A percentile compares a stretch with the other conserved stretches of the same genome.
phyloP scores from a whole-genome alignment of 2,797 vertebrate species.

The Semotilus atromaculatus region DNA sequence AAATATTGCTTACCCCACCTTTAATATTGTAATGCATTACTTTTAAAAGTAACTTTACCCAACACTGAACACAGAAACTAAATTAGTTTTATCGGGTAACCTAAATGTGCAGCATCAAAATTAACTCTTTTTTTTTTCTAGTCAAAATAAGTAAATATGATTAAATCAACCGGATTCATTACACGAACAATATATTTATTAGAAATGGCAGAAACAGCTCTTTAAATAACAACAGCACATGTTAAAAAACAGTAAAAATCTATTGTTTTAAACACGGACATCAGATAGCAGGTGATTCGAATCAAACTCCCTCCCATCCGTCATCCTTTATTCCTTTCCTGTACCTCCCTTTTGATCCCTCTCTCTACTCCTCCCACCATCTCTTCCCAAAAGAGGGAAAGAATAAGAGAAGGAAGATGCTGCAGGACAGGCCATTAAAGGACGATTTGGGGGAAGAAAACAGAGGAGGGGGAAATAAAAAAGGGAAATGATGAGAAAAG shows the following conservation, averaged over 20 bases:
- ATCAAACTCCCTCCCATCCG: conserved; percentile 40
- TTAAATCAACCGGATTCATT: neutral
- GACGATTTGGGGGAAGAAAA: neutral
- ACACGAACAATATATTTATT: neutral
- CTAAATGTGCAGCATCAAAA: neutral
- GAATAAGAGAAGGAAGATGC: conserved; percentile 8
- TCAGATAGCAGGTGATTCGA: conserved; percentile 59
- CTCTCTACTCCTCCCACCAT: conserved; percentile 22
- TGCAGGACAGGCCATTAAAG: conserved; percentile 23
- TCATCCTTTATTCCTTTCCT: conserved; percentile 43
- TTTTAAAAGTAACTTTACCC: too few relatives aligned
- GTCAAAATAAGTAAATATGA: neutral
- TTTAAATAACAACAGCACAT: neutral
- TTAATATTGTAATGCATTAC: too few relatives aligned
- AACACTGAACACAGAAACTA: neutral
- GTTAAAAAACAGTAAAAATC: conserved; percentile 38
- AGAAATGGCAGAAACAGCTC: neutral
- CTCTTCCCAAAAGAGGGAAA: neutral
- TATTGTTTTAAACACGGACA: conserved; percentile 51
- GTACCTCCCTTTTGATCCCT: conserved; percentile 37
- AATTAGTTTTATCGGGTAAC: neutral
- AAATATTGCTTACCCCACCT: too few relatives aligned
- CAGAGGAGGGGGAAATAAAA: neutral
- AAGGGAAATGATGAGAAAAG: conserved; percentile 71
- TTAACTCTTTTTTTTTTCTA: neutral